phyloP scores from a whole-genome alignment of 1,140 invertebrate genomes.

The Saxidomus purpurata region DNA sequence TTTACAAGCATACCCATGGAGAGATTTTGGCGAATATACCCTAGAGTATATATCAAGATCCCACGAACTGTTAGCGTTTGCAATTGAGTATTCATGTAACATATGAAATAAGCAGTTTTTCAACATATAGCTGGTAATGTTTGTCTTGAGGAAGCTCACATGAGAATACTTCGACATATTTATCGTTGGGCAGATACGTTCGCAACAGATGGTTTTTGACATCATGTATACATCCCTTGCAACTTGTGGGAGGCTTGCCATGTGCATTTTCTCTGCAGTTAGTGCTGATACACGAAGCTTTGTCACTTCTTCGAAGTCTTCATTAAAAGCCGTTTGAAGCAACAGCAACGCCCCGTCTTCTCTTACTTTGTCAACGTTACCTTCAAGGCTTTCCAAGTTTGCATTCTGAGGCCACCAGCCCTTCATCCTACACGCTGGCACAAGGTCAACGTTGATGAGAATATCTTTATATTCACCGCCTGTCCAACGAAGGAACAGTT shows the following conservation, averaged over 20 bases:
- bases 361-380: not conserved
- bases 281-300: not conserved
- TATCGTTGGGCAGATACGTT: not conserved
- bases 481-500: not conserved
- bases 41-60: no score
- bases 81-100: no score
- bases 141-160: no score
- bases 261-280: not conserved
- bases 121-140: no score
- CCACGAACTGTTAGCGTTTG: no score
- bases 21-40: no score
- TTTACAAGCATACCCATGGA: no score
- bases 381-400: not conserved
- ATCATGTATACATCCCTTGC: not conserved
- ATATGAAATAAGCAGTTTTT: no score
- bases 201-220: not conserved
- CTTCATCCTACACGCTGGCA: not conserved
- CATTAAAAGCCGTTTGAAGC: not conserved
- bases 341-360: not conserved
- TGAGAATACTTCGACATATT: not conserved
- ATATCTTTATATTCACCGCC: not conserved
- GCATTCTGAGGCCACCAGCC: not conserved
- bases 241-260: not conserved
- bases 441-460: not conserved
- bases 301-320: not conserved